phyloP scores from a whole-genome alignment of 2,888 invertebrate species.

The Plebejus melissa region DNA sequence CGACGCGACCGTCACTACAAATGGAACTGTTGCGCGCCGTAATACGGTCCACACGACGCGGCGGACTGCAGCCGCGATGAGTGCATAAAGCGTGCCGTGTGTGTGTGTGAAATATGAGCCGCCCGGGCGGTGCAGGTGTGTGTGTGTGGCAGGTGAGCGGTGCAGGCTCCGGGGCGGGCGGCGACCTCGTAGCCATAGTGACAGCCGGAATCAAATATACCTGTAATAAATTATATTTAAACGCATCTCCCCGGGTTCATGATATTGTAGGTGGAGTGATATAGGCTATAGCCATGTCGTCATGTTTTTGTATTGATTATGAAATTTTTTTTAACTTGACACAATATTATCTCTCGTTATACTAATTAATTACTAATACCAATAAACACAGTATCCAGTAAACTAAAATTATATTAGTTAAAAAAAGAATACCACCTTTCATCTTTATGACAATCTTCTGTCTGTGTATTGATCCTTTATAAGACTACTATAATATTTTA shows the following conservation, averaged over 20 bases:
- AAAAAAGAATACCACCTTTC: neutral
- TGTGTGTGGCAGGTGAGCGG: slow-evolving; percentile 61
- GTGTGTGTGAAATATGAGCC: slow-evolving; percentile 42
- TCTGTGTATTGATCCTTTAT: too few species aligned
- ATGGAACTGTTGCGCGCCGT: slow-evolving; percentile 40
- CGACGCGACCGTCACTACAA: slow-evolving; percentile 30
- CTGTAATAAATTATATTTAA: slow-evolving; percentile 49
- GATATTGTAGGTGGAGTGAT: slow-evolving; percentile 10
- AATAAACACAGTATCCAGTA: neutral
- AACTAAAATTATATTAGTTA: neutral
- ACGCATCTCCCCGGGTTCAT: slow-evolving; percentile 20
- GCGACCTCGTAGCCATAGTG: slow-evolving; percentile 60
- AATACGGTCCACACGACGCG: slow-evolving; percentile 48
- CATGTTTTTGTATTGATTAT: neutral
- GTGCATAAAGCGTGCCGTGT: slow-evolving; percentile 55
- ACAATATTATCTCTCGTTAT: neutral
- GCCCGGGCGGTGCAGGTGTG: slow-evolving; percentile 47
- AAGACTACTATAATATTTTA: too few species aligned
- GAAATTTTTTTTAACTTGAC: neutral
- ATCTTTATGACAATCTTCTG: neutral
- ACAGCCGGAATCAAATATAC: slow-evolving; percentile 59
- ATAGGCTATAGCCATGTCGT: neutral
- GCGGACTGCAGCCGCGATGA: slow-evolving; percentile 48
- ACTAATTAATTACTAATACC: neutral
- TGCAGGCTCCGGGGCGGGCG: slow-evolving; percentile 52